Base-by-base conservation (phyloP, 92 coral and sea anemone species). In the Zoanthus gigantus region DNA sequence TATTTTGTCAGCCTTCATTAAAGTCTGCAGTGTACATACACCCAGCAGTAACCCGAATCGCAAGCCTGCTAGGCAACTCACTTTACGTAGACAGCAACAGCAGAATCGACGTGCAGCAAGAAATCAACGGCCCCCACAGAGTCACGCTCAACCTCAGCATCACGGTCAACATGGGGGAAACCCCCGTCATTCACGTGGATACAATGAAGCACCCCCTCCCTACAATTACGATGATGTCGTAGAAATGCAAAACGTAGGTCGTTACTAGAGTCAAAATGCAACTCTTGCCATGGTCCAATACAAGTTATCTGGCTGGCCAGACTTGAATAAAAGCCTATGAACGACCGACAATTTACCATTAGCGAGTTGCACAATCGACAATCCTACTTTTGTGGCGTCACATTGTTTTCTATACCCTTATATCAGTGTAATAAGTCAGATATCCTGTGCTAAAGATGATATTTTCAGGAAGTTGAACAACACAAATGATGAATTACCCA, bases 31-130 rank as follows among this genome's bases (percentile, higher is more conserved):
- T 79, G 99, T 97, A 57, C 97, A 94, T 84, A 97, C 99, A 15
- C 99, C 99, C 18, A 97, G 99, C 80, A 97, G 99, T 77, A 97
- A 97, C 74, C 99, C 99, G 7, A 97, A 95, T 93, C 92, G 92
- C 72, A 94, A 94, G 54, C 96, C 95, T 10, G 97, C 97, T 7
- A 93, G 98, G 50, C 94, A 92, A 82, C 94, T 97, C 86, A 95
- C 99, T 7, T 90, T 97, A 12, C 98, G 99, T 13, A 98, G 99
- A 66, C 93, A 71, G 46, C 84, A 76, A 18, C 89, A 71, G 30
- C 87, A 82, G 46, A 37, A 67, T 0, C 89, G 89, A 2, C 83
- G 85, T 14, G 83, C 79, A 52, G 76, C 89, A 56, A 83, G 91
- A 4, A 87, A 87, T 9, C 48, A 23, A 29, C 81, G 82, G 10